Conservation (phyloP, 2,888 invertebrate species). For the Troilus luridus region DNA sequence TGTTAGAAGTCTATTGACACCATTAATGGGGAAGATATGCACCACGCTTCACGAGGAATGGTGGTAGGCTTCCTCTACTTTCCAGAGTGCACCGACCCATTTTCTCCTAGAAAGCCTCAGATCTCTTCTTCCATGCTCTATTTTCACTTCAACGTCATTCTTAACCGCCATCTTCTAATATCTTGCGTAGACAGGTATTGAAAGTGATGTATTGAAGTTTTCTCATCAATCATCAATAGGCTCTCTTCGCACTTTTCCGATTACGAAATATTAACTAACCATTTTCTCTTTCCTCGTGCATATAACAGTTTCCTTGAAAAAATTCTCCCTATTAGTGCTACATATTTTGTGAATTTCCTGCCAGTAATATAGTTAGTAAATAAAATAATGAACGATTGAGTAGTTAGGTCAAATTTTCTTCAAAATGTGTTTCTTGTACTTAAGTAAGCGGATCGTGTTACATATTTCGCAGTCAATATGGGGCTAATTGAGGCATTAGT, state of each 20-base stretch:
- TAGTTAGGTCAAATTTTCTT: no score
- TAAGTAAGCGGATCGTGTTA: no score
- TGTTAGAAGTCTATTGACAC: not conserved
- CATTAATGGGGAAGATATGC: not conserved
- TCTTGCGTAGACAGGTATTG: not conserved
- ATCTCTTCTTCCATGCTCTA: not conserved
- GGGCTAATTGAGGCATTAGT: no score
- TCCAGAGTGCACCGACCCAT: not conserved
- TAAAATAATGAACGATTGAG: no score
- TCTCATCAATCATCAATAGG: not conserved
- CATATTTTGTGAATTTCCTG: no score
- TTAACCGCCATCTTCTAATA: not conserved
- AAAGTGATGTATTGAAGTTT: not conserved
- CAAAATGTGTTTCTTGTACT: no score
- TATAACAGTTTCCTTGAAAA: no score
- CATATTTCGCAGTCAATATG: no score
- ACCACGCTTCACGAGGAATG: not conserved
- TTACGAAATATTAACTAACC: no score
- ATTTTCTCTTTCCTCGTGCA: no score
- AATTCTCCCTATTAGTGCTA: no score
- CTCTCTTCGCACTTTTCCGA: not conserved
- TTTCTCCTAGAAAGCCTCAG: not conserved
- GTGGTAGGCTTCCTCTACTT: not conserved
- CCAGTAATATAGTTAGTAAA: no score
- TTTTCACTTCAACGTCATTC: not conserved